Evolutionary conservation across 1,140 invertebrate species (phyloP).

Genomic region (Drosophila simulans): DNA sequence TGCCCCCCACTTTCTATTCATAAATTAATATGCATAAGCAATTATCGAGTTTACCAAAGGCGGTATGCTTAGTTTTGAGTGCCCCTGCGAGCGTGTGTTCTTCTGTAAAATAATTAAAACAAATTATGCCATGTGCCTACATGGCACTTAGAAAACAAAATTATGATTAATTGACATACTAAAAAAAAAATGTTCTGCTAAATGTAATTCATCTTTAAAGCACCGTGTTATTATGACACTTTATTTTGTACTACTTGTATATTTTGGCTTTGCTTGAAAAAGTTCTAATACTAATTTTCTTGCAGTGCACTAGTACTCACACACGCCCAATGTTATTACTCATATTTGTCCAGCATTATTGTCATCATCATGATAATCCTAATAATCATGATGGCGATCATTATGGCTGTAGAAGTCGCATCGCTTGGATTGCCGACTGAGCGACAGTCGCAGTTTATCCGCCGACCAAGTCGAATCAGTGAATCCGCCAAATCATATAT

Average conservation of each 20-base stretch:
- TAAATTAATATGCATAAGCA: slow-evolving; percentile 79
- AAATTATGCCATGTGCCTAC: slow-evolving; percentile 68
- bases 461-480: slow-evolving; percentile 50
- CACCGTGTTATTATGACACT: no score
- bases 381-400: slow-evolving; percentile 12
- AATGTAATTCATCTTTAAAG: no score
- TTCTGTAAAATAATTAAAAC: slow-evolving; percentile 65
- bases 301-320: slow-evolving; percentile 41
- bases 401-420: slow-evolving; percentile 16
- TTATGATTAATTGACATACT: no score
- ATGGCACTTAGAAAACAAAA: no score
- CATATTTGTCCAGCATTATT: slow-evolving; percentile 67
- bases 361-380: slow-evolving; percentile 24
- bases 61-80: slow-evolving; percentile 10
- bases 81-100: slow-evolving; percentile 10
- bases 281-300: not conserved
- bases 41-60: slow-evolving; percentile 39
- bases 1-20: slow-evolving; percentile 44
- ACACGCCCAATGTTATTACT: slow-evolving; percentile 39
- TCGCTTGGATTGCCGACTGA: slow-evolving; percentile 46
- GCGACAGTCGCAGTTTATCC: slow-evolving; percentile 67
- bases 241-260: no score
- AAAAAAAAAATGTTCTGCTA: no score
- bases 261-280: no score
- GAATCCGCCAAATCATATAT: slow-evolving; percentile 1